Percentiles rank a stretch among this genome's conserved stretches.
Evolutionary conservation across 2,113 vertebrate genomes (phyloP).

Genomic region (Excalfactoria chinensis): DNA sequence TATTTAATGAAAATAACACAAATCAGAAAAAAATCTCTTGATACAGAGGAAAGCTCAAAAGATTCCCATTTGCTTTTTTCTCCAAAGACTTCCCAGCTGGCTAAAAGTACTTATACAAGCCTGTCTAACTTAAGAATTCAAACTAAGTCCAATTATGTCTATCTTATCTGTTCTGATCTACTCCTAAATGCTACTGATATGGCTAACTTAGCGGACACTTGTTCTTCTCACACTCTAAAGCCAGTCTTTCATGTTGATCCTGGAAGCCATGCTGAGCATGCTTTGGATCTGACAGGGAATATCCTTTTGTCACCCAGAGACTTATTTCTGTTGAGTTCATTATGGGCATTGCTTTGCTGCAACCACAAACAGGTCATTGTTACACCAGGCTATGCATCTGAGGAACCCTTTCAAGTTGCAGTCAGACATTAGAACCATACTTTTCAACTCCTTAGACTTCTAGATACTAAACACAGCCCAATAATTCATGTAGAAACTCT

Average conservation of each 20-base stretch:
- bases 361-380: not conserved
- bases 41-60: not conserved
- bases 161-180: not conserved
- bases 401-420: not conserved
- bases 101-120: not conserved
- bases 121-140: not conserved
- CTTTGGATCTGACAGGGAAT: accelerated
- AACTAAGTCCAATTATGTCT: not conserved
- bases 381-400: not conserved
- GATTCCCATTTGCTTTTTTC: not conserved
- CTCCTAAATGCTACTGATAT: not conserved
- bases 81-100: not conserved
- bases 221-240: not conserved
- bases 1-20: not conserved
- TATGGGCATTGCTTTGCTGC: not conserved
- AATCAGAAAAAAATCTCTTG: not conserved
- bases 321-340: not conserved
- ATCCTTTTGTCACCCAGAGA: not conserved
- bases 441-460: not conserved
- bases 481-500: not conserved
- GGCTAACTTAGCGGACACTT: not conserved
- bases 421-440: not conserved
- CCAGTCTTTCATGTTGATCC: not conserved
- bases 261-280: not conserved
- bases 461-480: not conserved